A percentile compares a stretch with the other conserved stretches of the same genome.
Conservation (phyloP, 2,113 vertebrate species). For the Dromaius novaehollandiae region DNA sequence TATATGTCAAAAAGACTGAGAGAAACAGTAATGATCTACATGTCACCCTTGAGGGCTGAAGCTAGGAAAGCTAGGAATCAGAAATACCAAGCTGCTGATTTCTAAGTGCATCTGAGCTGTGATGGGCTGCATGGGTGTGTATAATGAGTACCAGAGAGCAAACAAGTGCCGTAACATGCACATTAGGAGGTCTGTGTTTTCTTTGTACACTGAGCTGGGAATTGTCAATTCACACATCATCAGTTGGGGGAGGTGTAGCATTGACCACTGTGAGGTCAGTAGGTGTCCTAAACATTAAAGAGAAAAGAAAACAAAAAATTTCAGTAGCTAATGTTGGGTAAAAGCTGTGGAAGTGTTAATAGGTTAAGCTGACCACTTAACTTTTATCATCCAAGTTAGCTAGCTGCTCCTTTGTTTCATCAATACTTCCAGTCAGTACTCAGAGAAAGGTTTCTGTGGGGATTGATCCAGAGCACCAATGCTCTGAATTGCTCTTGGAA, state of each 20-base stretch:
- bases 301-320: not conserved
- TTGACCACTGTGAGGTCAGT: not conserved
- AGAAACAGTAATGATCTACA: not conserved
- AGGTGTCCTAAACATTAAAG: not conserved
- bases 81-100: not conserved
- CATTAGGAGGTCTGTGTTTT: not conserved
- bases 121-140: not conserved
- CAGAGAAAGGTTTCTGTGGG: not conserved
- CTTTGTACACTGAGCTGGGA: not conserved
- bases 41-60: not conserved
- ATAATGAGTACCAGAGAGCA: not conserved
- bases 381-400: not conserved
- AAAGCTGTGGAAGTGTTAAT: not conserved
- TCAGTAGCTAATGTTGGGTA: not conserved
- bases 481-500: not conserved
- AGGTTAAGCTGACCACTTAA: not conserved
- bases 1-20: not conserved
- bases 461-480: accelerated
- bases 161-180: accelerated
- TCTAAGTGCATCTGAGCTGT: not conserved
- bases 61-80: not conserved
- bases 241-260: not conserved
- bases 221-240: not conserved
- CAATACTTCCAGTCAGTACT: not conserved
- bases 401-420: not conserved